Evolutionary conservation across 2,113 vertebrate species (phyloP).

Genomic region (Ceuthmochares aereus): DNA sequence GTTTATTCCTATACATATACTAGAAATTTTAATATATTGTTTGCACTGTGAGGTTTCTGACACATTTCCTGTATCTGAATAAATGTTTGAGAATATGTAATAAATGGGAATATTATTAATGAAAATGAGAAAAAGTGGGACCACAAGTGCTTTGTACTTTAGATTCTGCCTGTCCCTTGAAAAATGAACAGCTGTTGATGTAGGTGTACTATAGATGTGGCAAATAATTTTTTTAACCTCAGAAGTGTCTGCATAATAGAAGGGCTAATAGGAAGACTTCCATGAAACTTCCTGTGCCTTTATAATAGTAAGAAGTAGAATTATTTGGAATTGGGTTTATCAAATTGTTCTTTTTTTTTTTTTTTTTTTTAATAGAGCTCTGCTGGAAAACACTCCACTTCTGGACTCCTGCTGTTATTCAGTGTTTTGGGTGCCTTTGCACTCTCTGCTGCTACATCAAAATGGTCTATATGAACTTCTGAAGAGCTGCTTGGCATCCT

Average conservation of each 20-base stretch:
- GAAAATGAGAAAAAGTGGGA: background rate
- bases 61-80: background rate
- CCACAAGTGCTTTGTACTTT: background rate
- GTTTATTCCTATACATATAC: background rate
- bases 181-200: background rate
- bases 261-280: background rate
- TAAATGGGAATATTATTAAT: background rate
- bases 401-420: conserved; percentile 28
- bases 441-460: conserved; percentile 38
- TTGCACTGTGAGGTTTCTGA: background rate
- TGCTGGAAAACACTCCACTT: conserved; percentile 45
- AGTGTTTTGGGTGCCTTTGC: conserved; percentile 54
- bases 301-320: background rate
- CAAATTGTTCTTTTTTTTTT: background rate
- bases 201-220: background rate
- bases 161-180: background rate
- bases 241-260: background rate
- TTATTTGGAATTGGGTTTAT: background rate
- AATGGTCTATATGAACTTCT: conserved; percentile 58
- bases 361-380: conserved; percentile 30
- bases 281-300: background rate
- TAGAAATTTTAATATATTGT: background rate
- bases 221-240: background rate
- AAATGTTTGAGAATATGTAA: background rate
- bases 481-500: background rate